These are phyloP conservation scores for Ptychochromis oligacanthus DNA, from an alignment of 2,113 vertebrate species.

Conservation along the genomic window DNA sequence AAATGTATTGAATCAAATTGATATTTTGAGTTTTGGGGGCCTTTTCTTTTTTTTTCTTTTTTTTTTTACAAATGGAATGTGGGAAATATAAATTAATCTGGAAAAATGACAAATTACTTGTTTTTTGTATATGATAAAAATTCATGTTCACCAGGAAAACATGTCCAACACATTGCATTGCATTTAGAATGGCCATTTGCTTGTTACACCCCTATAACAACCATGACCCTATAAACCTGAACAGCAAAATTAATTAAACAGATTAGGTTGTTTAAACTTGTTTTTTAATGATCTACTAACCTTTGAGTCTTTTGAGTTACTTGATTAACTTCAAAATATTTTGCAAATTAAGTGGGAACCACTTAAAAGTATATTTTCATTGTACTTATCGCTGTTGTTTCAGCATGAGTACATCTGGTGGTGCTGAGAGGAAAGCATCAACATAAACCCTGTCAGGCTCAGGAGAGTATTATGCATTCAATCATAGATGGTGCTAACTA, in stretches of 20 bases:
- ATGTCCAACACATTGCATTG: rapidly evolving
- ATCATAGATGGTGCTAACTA: too few relatives aligned
- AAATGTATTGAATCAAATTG: too few relatives aligned
- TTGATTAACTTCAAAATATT: background rate
- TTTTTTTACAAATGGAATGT: background rate
- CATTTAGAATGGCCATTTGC: background rate
- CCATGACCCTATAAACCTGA: rapidly evolving
- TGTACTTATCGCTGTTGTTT: rapidly evolving
- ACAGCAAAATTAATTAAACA: background rate
- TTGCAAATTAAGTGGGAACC: background rate
- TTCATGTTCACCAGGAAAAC: background rate
- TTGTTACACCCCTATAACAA: background rate
- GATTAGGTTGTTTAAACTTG: background rate
- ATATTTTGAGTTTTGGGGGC: too few relatives aligned
- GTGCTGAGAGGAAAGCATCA: background rate
- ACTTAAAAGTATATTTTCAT: background rate
- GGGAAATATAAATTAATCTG: background rate
- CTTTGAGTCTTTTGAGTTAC: background rate
- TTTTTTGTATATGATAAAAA: background rate
- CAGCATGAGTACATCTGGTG: too few relatives aligned
- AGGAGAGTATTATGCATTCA: too few relatives aligned
- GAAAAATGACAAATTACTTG: background rate
- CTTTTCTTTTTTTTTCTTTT: too few relatives aligned
- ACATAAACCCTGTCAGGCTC: background rate
- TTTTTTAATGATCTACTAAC: too few relatives aligned